Conservation (phyloP, 1,140 invertebrate species). For the Mya arenaria region DNA sequence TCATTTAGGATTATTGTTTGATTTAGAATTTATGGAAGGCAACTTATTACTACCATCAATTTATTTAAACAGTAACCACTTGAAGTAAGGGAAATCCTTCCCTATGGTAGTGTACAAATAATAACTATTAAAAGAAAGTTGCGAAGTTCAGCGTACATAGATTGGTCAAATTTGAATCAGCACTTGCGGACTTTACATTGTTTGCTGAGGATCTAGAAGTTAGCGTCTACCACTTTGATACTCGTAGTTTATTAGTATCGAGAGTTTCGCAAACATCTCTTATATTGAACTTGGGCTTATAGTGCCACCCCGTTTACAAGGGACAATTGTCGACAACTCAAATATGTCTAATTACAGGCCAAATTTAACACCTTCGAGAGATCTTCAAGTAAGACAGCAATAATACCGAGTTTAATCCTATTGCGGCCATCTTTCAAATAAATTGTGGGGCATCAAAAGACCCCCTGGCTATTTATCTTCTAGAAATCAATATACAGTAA, state of each 20-base stretch:
- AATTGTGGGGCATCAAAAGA: background rate
- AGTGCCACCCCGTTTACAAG: constrained; percentile 8
- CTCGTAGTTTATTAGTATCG: constrained; percentile 21
- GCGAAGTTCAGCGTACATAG: background rate
- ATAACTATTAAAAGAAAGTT: background rate
- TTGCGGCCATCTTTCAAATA: constrained; percentile 2
- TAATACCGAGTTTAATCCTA: constrained; percentile 18
- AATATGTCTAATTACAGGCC: constrained; percentile 48
- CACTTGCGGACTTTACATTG: background rate
- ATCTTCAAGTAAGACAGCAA: background rate
- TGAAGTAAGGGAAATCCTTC: background rate
- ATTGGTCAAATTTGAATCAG: background rate
- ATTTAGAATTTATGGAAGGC: background rate
- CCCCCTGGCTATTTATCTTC: constrained; percentile 8
- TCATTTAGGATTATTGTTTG: too few species aligned
- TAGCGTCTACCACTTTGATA: constrained; percentile 29
- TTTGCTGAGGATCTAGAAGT: constrained; percentile 12
- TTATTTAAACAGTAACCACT: background rate
- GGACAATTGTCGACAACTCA: constrained; percentile 39
- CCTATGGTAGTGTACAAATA: background rate
- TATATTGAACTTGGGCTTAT: background rate
- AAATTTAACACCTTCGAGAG: constrained; percentile 20
- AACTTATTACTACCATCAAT: background rate
- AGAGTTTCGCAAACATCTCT: constrained; percentile 11
- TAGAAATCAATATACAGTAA: background rate